These are phyloP conservation scores for Oscheius onirici DNA, from an alignment of 2,888 invertebrate genomes.

Conservation along the genomic window DNA sequence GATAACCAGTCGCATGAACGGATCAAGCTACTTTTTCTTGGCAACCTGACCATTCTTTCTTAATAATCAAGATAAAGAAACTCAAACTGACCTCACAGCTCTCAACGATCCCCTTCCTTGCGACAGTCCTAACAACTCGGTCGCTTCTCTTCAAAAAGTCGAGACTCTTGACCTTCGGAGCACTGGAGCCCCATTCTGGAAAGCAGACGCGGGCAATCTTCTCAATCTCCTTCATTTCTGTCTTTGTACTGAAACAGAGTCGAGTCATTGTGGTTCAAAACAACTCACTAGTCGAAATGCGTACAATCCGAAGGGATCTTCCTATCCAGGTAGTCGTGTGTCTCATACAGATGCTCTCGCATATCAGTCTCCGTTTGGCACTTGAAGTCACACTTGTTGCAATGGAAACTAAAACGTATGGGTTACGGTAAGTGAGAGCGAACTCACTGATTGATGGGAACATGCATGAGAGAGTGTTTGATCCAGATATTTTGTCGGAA, in stretches of 20 bases:
- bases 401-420: neutral
- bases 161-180: neutral
- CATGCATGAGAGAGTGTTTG: neutral
- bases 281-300: neutral
- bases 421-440: neutral
- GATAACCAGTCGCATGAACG: too few relatives aligned
- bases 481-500: neutral
- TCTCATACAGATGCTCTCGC: neutral
- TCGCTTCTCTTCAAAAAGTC: conserved; percentile 1
- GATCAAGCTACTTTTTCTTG: too few relatives aligned
- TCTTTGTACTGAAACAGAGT: neutral
- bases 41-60: too few relatives aligned
- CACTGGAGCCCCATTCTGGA: neutral
- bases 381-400: conserved; percentile 3
- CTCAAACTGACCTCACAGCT: too few relatives aligned
- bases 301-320: neutral
- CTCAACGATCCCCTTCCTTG: too few relatives aligned
- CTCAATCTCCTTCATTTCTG: neutral
- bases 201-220: neutral
- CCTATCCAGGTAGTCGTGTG: neutral
- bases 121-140: neutral
- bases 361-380: neutral
- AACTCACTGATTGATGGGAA: neutral
- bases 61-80: too few relatives aligned
- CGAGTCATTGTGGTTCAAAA: too few relatives aligned